Conservation (phyloP, 2,888 invertebrate species). For the Hyles lineata region DNA sequence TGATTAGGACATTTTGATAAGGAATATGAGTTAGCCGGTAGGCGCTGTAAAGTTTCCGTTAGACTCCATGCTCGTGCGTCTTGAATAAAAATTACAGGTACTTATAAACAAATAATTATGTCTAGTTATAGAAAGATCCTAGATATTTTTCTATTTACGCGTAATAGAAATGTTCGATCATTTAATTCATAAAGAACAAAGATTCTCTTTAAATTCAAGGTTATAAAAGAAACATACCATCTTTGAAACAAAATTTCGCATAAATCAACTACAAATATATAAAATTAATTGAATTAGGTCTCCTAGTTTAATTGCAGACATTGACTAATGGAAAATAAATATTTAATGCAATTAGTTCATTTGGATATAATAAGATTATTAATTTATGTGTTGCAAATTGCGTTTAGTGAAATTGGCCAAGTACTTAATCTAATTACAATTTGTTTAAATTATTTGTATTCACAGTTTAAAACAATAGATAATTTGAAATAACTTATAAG, state of each 20-base stretch:
- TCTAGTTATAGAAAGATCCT: not conserved
- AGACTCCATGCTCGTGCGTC: slow-evolving; percentile 3
- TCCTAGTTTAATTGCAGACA: not conserved
- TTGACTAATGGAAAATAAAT: no score
- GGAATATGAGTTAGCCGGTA: slow-evolving; percentile 44
- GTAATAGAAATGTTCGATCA: not conserved
- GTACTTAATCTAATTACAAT: no score
- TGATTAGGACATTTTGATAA: slow-evolving; percentile 52
- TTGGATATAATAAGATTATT: no score
- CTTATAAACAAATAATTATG: not conserved
- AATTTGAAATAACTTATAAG: no score
- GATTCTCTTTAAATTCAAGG: slow-evolving; percentile 4
- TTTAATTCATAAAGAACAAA: not conserved
- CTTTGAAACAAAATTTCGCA: not conserved
- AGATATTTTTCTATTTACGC: not conserved
- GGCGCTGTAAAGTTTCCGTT: slow-evolving; percentile 41
- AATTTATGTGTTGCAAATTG: no score
- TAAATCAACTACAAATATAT: not conserved
- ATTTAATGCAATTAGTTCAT: no score
- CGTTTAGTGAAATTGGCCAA: no score
- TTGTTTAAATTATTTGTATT: no score
- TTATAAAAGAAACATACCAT: not conserved
- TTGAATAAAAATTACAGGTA: slow-evolving; percentile 20
- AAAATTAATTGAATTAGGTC: not conserved
- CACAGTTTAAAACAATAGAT: no score